phyloP scores from a whole-genome alignment of 2,113 vertebrate genomes.

The Picathartes gymnocephalus region DNA sequence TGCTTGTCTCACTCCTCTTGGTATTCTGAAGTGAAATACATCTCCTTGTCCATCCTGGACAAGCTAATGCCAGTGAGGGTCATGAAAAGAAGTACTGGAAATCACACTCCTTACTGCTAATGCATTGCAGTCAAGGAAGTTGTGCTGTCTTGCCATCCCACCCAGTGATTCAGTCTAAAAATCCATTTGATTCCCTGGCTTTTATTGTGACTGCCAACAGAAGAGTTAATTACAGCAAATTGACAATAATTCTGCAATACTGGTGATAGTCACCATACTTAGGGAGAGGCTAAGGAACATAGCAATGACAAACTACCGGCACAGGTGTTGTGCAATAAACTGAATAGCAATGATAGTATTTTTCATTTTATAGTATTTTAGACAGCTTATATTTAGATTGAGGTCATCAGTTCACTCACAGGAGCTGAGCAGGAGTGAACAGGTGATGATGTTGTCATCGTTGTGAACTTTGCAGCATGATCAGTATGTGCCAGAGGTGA shows the following conservation, averaged over 20 bases:
- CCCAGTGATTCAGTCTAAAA: background rate
- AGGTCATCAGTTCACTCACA: slow-evolving; percentile 2
- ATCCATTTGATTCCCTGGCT: background rate
- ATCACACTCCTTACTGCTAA: background rate
- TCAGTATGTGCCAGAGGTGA: background rate
- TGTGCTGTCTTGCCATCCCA: background rate
- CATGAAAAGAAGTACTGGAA: background rate
- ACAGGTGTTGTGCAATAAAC: background rate
- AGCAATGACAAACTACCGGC: background rate
- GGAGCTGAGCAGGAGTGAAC: background rate
- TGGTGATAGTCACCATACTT: background rate
- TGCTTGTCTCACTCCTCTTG: background rate
- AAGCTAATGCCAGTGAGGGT: background rate
- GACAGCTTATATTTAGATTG: background rate
- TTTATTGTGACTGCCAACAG: background rate
- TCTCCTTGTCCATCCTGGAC: background rate
- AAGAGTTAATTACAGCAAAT: background rate
- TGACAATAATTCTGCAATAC: background rate
- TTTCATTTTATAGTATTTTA: background rate
- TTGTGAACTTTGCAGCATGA: background rate
- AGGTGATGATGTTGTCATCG: background rate
- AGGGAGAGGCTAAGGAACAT: background rate
- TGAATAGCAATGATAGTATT: background rate
- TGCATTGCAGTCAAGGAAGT: background rate
- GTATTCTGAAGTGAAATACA: background rate